A percentile compares a stretch with the other conserved stretches of the same genome.
Conservation (phyloP, 1,140 invertebrate genomes). For the Berghia stephanieae region DNA sequence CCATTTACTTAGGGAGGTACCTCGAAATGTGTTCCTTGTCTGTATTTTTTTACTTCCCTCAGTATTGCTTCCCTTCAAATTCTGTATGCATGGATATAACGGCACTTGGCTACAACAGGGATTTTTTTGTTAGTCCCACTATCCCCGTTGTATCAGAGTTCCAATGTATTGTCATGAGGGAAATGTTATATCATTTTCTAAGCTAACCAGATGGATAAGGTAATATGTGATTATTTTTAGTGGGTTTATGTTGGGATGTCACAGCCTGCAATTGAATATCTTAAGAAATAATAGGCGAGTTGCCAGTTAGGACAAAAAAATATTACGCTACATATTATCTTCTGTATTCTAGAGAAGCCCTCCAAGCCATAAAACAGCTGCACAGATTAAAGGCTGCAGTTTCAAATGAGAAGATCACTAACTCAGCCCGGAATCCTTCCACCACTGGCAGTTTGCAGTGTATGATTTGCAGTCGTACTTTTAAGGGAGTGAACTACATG, state of each 20-base stretch:
- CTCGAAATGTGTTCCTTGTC: no score
- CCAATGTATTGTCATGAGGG: background rate
- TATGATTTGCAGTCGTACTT: conserved; percentile 56
- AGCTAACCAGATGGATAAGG: background rate
- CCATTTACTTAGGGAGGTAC: no score
- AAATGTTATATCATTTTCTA: background rate
- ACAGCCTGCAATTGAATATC: background rate
- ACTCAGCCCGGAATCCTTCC: background rate
- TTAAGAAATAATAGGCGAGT: background rate
- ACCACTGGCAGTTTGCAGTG: conserved; percentile 43
- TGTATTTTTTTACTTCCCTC: no score
- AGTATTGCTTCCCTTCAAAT: no score
- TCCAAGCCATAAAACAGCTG: conserved; percentile 56
- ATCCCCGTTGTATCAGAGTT: no score
- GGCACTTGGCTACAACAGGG: no score
- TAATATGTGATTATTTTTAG: background rate
- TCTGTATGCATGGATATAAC: no score
- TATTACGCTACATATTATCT: no score
- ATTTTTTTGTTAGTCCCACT: no score
- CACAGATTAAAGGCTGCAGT: conserved; percentile 42
- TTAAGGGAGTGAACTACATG: conserved; percentile 59
- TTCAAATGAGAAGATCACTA: background rate
- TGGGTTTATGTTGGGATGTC: background rate
- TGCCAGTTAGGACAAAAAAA: no score
- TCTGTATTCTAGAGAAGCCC: conserved; percentile 47